phyloP scores from a whole-genome alignment of 2,797 vertebrate genomes.

The Psittacula derbiana region DNA sequence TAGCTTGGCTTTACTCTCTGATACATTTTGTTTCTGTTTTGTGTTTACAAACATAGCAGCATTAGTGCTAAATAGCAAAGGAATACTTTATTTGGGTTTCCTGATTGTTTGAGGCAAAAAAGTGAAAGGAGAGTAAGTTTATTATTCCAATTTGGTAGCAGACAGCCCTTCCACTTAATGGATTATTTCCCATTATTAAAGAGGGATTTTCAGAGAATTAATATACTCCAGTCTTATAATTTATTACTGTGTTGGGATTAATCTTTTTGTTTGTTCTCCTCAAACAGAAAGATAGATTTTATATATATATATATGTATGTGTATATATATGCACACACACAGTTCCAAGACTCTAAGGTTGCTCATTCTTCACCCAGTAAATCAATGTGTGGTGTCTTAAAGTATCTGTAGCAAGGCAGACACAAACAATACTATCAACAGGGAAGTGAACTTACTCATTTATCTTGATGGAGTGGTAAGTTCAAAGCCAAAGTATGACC shows the following conservation, averaged over 20 bases:
- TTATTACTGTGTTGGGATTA: background rate
- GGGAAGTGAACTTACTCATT: slow-evolving; percentile 27
- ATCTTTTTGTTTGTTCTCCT: background rate
- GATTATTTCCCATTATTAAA: background rate
- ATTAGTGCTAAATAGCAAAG: background rate
- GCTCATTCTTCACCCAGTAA: slow-evolving; percentile 12
- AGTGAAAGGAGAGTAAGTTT: background rate
- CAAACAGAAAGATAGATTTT: background rate
- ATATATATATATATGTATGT: background rate
- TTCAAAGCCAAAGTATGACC: slow-evolving; percentile 16
- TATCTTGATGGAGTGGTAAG: slow-evolving; percentile 26
- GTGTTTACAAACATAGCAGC: background rate
- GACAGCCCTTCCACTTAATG: background rate
- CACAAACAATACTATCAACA: slow-evolving; percentile 39
- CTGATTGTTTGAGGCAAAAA: background rate
- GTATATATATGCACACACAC: background rate
- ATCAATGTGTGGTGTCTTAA: slow-evolving; percentile 19
- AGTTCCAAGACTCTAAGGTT: background rate
- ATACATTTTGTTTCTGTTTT: background rate
- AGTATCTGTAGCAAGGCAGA: background rate
- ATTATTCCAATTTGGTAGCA: background rate
- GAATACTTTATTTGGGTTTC: background rate
- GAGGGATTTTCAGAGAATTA: background rate
- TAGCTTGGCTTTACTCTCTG: background rate
- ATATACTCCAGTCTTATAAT: background rate